These are phyloP conservation scores for Microtus pennsylvanicus DNA, from an alignment of 2,113 vertebrate species.

Conservation along the genomic window DNA sequence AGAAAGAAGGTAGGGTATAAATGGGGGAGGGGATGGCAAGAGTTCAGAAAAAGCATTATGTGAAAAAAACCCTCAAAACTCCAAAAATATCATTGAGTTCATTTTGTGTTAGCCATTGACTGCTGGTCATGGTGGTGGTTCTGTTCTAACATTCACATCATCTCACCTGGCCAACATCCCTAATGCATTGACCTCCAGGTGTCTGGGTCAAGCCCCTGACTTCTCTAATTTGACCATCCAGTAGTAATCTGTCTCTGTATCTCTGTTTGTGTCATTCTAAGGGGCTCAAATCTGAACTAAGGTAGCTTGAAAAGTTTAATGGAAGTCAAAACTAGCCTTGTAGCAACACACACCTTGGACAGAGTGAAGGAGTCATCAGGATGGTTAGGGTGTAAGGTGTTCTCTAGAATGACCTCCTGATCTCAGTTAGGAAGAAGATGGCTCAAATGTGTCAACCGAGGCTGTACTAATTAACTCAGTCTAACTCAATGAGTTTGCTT, in stretches of 20 bases:
- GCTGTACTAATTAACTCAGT: too few relatives aligned
- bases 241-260: background rate
- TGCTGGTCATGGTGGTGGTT: background rate
- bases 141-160: background rate
- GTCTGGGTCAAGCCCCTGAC: background rate
- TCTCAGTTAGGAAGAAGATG: background rate
- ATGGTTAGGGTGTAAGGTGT: background rate
- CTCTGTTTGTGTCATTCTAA: background rate
- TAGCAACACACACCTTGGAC: background rate
- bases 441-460: background rate
- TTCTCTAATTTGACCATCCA: background rate
- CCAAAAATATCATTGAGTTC: background rate
- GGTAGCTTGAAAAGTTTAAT: background rate
- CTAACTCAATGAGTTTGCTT: background rate
- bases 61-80: background rate
- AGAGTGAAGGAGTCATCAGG: background rate
- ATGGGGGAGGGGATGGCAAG: fast-evolving
- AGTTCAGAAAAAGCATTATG: background rate
- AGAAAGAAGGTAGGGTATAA: background rate
- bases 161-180: background rate
- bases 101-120: background rate
- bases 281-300: background rate
- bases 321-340: background rate
- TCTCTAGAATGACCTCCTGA: background rate
- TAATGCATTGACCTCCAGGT: background rate